Conservation (phyloP, 2,797 vertebrate species). For the Onychomys leucogaster region DNA sequence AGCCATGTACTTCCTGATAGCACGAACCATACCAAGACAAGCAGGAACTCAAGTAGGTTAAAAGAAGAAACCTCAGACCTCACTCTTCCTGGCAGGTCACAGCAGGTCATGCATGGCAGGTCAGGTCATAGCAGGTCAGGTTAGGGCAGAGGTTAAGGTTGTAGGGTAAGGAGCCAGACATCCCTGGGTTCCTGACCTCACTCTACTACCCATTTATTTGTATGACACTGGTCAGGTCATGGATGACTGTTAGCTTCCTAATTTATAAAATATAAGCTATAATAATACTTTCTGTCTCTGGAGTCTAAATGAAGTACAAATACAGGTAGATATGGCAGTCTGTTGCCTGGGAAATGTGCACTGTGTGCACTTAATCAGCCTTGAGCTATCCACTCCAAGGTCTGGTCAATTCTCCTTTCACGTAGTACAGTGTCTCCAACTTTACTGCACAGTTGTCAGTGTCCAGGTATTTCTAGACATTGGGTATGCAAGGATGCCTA, state of each 20-base stretch:
- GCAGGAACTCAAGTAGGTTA: constrained; percentile 43
- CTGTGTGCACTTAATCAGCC: not conserved
- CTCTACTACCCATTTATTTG: not conserved
- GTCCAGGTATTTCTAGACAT: not conserved
- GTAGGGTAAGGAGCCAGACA: not conserved
- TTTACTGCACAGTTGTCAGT: not conserved
- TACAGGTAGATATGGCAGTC: not conserved
- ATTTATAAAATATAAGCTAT: not conserved
- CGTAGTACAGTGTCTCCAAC: not conserved
- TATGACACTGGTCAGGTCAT: not conserved
- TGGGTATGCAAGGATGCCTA: not conserved
- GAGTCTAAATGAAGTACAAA: not conserved
- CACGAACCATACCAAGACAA: not conserved
- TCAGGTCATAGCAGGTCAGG: not conserved
- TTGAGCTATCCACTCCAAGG: not conserved
- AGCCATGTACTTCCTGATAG: not conserved
- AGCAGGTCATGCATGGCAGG: not conserved
- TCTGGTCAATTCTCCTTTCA: not conserved
- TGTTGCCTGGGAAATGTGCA: not conserved
- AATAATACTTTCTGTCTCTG: not conserved
- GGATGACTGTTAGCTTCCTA: not conserved
- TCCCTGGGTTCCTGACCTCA: accelerated
- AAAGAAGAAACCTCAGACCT: constrained; percentile 58
- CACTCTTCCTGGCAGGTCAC: constrained; percentile 49
- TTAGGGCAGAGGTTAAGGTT: not conserved